phyloP scores from a whole-genome alignment of 2,113 vertebrate genomes.

The Pseudolaguvia tuberculata region DNA sequence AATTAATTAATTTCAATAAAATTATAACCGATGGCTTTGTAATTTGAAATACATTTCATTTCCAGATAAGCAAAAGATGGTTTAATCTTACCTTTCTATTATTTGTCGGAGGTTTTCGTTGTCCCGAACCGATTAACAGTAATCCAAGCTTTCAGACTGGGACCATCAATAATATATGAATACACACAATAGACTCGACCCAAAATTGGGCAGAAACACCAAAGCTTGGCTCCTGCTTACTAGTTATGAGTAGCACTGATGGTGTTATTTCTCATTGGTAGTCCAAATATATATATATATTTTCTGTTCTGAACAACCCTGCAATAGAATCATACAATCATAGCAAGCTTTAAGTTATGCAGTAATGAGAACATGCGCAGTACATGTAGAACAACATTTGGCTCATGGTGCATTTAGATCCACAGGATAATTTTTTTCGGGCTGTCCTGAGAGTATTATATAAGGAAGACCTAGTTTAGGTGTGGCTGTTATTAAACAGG shows the following conservation, averaged over 20 bases:
- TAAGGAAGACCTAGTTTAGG: slow-evolving; percentile 38
- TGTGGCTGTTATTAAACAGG: slow-evolving; percentile 55
- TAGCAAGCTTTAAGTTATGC: slow-evolving; percentile 16
- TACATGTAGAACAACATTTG: not conserved
- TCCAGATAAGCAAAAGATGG: not conserved
- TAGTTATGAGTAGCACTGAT: no score
- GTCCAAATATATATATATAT: no score
- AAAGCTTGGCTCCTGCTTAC: not conserved
- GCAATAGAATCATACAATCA: not conserved
- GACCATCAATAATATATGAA: slow-evolving; percentile 18
- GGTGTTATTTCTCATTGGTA: not conserved
- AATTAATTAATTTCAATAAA: not conserved
- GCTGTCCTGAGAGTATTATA: slow-evolving; percentile 12
- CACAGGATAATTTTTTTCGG: not conserved
- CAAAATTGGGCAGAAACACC: slow-evolving; percentile 10
- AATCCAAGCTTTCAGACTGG: slow-evolving; percentile 31
- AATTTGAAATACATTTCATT: no score
- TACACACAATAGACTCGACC: slow-evolving; percentile 49
- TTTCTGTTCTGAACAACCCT: slow-evolving; percentile 24
- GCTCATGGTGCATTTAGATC: not conserved
- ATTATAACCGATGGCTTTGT: not conserved
- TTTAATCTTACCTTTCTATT: slow-evolving; percentile 30
- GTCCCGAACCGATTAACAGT: slow-evolving; percentile 20
- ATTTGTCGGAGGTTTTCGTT: not conserved
- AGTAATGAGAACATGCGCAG: not conserved